phyloP scores from a whole-genome alignment of 2,888 invertebrate genomes.

The Tetanocera ferruginea region DNA sequence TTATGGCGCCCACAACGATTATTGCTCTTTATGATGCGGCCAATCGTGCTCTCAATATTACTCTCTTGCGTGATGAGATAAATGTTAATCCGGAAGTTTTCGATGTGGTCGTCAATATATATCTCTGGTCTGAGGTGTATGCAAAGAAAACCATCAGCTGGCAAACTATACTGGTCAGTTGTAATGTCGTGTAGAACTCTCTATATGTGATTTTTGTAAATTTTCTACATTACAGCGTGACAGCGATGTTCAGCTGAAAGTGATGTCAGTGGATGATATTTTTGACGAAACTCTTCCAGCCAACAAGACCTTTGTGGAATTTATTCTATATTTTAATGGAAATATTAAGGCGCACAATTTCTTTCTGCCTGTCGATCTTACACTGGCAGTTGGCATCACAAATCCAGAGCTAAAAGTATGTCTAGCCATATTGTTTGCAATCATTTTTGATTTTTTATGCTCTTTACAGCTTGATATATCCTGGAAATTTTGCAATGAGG shows the following conservation, averaged over 20 bases:
- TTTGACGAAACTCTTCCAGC: conserved; percentile 44
- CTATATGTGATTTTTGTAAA: neutral
- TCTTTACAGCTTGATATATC: conserved; percentile 46
- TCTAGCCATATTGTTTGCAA: neutral
- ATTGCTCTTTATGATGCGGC: conserved; percentile 72
- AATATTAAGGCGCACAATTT: conserved; percentile 75
- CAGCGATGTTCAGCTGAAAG: neutral
- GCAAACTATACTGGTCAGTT: conserved; percentile 56
- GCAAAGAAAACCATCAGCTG: conserved; percentile 53
- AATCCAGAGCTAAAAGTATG: conserved; percentile 73
- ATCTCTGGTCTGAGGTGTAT: conserved; percentile 73
- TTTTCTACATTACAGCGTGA: neutral
- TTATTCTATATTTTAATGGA: conserved; percentile 70
- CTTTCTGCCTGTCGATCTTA: conserved; percentile 76
- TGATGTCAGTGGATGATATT: conserved; percentile 52
- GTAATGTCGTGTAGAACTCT: neutral
- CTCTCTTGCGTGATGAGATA: conserved; percentile 76
- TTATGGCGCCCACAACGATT: conserved; percentile 83
- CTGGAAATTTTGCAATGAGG: conserved; percentile 44
- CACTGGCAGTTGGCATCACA: conserved; percentile 71
- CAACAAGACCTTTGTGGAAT: conserved; percentile 61
- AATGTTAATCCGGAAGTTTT: conserved; percentile 70
- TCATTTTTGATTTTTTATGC: neutral
- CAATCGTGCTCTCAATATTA: conserved; percentile 73
- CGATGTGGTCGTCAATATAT: conserved; percentile 73